These are phyloP conservation scores for Salpingus planirostris DNA, from an alignment of 2,888 invertebrate genomes.

Conservation along the genomic window DNA sequence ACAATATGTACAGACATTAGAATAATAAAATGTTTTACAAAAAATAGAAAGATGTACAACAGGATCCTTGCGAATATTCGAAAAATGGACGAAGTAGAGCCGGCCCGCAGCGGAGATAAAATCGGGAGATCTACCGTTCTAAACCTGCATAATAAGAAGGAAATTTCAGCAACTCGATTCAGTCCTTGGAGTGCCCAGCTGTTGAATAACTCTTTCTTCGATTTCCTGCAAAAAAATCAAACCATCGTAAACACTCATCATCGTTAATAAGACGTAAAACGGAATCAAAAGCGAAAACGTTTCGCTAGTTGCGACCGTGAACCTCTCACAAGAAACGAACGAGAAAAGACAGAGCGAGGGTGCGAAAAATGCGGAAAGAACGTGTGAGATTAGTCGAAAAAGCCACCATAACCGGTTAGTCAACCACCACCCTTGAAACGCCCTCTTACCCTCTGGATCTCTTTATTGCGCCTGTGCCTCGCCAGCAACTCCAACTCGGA, in stretches of 20 bases:
- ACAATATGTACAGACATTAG: constrained; percentile 34
- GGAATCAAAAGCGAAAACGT: too few relatives aligned
- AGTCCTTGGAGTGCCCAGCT: constrained; percentile 40
- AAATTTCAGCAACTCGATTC: constrained; percentile 38
- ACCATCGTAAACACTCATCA: neutral
- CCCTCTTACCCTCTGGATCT: constrained; percentile 45
- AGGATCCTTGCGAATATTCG: too few relatives aligned
- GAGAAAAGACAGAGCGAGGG: constrained; percentile 3
- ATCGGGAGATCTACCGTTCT: constrained; percentile 12
- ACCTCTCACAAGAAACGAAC: neutral
- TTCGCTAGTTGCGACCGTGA: too few relatives aligned
- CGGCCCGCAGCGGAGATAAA: constrained; percentile 28
- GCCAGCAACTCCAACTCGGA: constrained; percentile 44
- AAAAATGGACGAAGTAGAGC: constrained; percentile 34
- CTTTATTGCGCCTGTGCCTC: constrained; percentile 44
- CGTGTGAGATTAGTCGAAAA: constrained; percentile 5
- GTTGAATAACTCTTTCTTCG: constrained; percentile 42
- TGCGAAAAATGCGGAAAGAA: constrained; percentile 2
- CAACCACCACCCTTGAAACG: too few relatives aligned
- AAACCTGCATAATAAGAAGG: too few relatives aligned
- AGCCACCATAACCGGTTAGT: constrained; percentile 1
- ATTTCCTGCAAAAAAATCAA: constrained; percentile 39
- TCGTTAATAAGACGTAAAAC: too few relatives aligned
- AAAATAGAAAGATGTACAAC: too few relatives aligned
- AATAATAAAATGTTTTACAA: too few relatives aligned